Evolutionary conservation across 2,113 vertebrate species (phyloP), one percentile per base, ranked within the genome.

Genomic region (Zosterops lateralis): DNA sequence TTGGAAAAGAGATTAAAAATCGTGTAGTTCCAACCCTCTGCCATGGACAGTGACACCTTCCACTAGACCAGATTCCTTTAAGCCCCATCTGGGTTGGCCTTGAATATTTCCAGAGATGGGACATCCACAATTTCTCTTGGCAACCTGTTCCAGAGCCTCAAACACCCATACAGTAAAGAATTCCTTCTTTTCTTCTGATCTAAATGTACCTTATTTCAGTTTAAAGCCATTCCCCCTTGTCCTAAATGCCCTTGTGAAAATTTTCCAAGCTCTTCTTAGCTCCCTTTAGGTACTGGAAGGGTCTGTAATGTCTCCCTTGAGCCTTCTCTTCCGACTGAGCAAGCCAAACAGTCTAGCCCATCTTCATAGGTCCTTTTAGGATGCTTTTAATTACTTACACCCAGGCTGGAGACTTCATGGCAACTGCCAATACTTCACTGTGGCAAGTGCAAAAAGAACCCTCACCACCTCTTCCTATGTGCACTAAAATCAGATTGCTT

Each of bases 401-500:
- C 10, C 31, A 65, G 18, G 40, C 29, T 58, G 86, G 44, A 93
- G 56, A 85, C 92, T 84, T 95, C 71, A 89, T 58, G 81, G 79
- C 71, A 91, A 57, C 19, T 20, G 32, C 90, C 75, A 81, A 79
- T 92, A 87, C 53, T 88, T 74, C 80, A 57, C 47, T 79, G 31
- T 66, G 74, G 10, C 48, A 96, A 89, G 76, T 62, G 84, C 56
- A 92, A 76, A 93, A 90, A 82, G n/a, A 93, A 95, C 82, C 42
- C 60, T 87, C 10, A 5, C 61, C 22, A 58, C 32, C n/a, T 85
- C 83, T 95, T 92, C 48, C 79, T 85, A 17, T n/a, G 44, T 91
- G 67, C 90, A 65, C 40, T 73, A 92, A 91, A 89, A 97, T 91
- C 74, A 93, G 65, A 73, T 31, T 91, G 72, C 54, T 90, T 88